Evolutionary conservation across 2,888 invertebrate genomes (phyloP).

Genomic region (Dryadula phaetusa): DNA sequence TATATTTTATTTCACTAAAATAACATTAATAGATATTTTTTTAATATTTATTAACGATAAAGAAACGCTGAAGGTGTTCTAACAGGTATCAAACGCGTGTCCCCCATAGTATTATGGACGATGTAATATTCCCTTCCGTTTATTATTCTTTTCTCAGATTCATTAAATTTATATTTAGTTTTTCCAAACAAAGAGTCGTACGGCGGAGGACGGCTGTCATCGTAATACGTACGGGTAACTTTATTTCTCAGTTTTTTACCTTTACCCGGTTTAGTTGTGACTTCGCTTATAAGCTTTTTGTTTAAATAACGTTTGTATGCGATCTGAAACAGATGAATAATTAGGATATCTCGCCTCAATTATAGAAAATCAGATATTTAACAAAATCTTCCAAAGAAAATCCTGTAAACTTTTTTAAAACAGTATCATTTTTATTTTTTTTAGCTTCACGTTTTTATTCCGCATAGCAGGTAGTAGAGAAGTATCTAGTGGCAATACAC

Average conservation of each 20-base stretch:
- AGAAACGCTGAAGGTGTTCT: constrained; percentile 90
- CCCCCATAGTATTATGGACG: constrained; percentile 84
- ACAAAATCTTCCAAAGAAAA: too few relatives aligned
- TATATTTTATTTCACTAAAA: not conserved
- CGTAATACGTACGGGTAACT: constrained; percentile 47
- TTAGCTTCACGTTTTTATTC: too few relatives aligned
- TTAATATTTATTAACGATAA: constrained; percentile 73
- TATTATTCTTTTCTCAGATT: constrained; percentile 83
- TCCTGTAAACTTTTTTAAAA: too few relatives aligned
- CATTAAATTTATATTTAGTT: constrained; percentile 55
- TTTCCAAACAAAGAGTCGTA: constrained; percentile 86
- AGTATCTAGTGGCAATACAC: too few relatives aligned
- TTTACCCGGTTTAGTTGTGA: constrained; percentile 44
- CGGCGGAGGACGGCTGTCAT: constrained; percentile 85
- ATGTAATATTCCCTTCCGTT: constrained; percentile 92
- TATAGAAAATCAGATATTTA: not conserved
- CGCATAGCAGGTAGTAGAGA: too few relatives aligned
- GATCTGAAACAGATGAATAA: constrained; percentile 55
- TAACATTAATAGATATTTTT: not conserved
- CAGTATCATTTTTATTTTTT: too few relatives aligned
- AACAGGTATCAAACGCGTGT: constrained; percentile 88
- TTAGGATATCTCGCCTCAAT: not conserved
- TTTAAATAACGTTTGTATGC: constrained; percentile 59
- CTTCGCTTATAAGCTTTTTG: constrained; percentile 17
- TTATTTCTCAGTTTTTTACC: constrained; percentile 46